Percentiles rank a stretch among this genome's conserved stretches.
These are phyloP conservation scores for Micromussa lordhowensis DNA, from an alignment of 92 coral and sea anemone genomes.

Conservation along the genomic window DNA sequence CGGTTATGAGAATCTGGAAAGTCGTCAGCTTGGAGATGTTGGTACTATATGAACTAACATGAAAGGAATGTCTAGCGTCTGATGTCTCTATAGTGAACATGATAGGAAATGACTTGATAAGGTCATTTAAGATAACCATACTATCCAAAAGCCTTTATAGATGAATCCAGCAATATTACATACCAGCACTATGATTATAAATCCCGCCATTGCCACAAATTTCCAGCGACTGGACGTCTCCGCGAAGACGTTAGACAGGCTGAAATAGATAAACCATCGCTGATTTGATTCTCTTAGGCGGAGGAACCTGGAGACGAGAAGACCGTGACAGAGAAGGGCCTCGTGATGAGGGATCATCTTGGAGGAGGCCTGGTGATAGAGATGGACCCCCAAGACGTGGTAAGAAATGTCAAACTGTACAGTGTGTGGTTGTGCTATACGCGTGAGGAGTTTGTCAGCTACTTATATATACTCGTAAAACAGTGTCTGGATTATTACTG, in stretches of 20 bases:
- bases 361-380: conserved; percentile 71
- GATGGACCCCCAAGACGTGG: conserved; percentile 63
- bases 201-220: no score
- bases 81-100: no score
- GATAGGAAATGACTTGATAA: no score
- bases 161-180: no score
- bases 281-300: background rate
- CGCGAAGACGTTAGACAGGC: background rate
- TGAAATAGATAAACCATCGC: background rate
- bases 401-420: conserved; percentile 6
- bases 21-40: background rate
- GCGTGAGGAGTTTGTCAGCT: background rate
- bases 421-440: background rate
- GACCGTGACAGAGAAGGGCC: conserved; percentile 49
- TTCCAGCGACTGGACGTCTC: background rate
- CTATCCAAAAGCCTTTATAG: background rate
- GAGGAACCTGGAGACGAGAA: conserved; percentile 37
- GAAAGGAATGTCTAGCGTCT: background rate
- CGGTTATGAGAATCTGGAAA: background rate
- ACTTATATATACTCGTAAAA: background rate
- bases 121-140: no score
- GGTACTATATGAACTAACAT: background rate
- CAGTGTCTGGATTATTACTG: background rate
- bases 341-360: conserved; percentile 38
- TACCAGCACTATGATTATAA: no score